Percentiles rank a stretch among this genome's conserved stretches.
Conservation (phyloP, 2,113 vertebrate species). For the Mastomys coucha region DNA sequence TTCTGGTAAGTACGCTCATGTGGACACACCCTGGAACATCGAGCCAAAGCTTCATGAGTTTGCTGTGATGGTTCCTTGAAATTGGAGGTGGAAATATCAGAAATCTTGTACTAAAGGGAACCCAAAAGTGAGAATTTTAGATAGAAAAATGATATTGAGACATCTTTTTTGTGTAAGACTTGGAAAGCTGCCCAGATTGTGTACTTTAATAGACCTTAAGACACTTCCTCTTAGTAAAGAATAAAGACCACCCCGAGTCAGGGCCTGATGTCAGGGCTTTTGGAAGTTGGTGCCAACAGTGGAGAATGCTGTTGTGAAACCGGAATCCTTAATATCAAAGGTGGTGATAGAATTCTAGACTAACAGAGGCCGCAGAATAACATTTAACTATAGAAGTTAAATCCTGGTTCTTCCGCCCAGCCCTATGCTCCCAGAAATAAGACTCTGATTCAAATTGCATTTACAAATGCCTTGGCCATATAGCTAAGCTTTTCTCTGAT, state of each 20-base stretch:
- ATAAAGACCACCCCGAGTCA: background rate
- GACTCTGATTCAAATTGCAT: no score
- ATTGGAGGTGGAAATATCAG: background rate
- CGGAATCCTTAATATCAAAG: background rate
- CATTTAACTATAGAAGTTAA: no score
- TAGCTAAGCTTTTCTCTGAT: no score
- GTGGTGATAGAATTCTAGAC: background rate
- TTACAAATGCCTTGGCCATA: no score
- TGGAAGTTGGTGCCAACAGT: background rate
- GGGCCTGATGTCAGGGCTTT: background rate
- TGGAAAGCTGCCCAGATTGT: background rate
- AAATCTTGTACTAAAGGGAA: background rate
- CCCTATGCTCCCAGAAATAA: no score
- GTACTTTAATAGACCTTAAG: background rate
- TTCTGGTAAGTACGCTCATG: background rate
- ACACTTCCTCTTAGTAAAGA: background rate
- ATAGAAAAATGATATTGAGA: background rate
- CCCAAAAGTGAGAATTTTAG: background rate
- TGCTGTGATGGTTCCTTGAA: background rate
- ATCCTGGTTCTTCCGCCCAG: no score
- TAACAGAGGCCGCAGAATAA: background rate
- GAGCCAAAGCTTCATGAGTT: background rate
- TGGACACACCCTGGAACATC: background rate
- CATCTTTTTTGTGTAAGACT: background rate
- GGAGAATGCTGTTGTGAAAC: background rate